phyloP scores from a whole-genome alignment of 1,140 invertebrate species.

The Solenopsis fugax region DNA sequence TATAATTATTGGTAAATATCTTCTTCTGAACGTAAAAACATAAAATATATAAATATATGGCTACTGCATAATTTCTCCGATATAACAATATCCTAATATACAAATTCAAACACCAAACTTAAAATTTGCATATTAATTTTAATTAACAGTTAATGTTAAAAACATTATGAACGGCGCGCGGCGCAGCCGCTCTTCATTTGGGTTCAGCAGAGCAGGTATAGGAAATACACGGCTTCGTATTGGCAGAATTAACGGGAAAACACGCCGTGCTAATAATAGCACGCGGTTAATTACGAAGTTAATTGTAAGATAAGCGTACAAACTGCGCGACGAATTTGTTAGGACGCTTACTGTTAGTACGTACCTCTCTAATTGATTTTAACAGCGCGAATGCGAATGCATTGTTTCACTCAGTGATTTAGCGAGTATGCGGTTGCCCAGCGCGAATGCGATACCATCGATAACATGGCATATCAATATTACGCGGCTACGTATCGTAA shows the following conservation, averaged over 20 bases:
- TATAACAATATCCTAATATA: not conserved
- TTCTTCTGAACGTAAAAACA: not conserved
- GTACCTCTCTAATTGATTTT: constrained; percentile 59
- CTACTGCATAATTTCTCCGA: not conserved
- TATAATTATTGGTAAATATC: not conserved
- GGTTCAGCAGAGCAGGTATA: not conserved
- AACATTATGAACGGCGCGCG: not conserved
- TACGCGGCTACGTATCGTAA: constrained; percentile 58
- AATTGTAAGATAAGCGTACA: constrained; percentile 56
- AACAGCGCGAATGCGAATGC: constrained; percentile 53
- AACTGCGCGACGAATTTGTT: constrained; percentile 44
- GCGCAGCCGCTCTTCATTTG: not conserved
- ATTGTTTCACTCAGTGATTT: constrained; percentile 62
- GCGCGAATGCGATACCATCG: constrained; percentile 59
- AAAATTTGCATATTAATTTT: not conserved
- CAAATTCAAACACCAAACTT: not conserved
- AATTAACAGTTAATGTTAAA: not conserved
- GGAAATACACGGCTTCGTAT: not conserved
- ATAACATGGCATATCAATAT: constrained; percentile 62
- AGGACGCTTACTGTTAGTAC: too few relatives aligned
- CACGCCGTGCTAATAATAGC: constrained; percentile 3
- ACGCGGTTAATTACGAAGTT: constrained; percentile 55
- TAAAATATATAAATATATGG: not conserved
- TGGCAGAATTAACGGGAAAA: constrained; percentile 9
- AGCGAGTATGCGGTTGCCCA: constrained; percentile 55